Evolutionary conservation across 2,797 vertebrate genomes (phyloP), one percentile per base, ranked within the genome.

Genomic region (Adelosebastes latens): DNA sequence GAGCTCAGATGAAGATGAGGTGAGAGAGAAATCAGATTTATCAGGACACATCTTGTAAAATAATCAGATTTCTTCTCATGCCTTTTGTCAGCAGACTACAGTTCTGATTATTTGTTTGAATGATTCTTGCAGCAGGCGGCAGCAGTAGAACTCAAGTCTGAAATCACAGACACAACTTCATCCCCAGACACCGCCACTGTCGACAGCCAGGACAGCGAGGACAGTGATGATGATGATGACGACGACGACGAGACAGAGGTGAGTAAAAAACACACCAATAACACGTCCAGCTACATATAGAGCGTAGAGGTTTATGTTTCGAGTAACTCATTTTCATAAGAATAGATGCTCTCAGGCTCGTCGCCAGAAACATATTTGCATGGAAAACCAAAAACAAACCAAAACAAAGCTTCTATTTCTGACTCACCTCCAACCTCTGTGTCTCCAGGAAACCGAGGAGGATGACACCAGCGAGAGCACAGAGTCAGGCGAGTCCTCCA

Each of bases 401-500:
- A 59, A 59, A 20, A 49, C 16, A 49, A 20, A 49, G 6, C 53
- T 55, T 55, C 14, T 8, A n/a, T 49, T 11, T 60, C 32, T 31
- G 24, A 61, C 20, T 78, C 46, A 24, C 3, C 11, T 80, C 2
- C 16, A 1, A 8, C 32, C 49, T 77, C 27, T 63, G 4, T 73
- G 4, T 76, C 46, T 67, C 12, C 83, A 95, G 92, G 92, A 94
- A 16, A 87, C 80, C 1, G 87, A 91, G 0, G 88, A 94, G 7
- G 88, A 93, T 1, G 89, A 94, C 2, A 91, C 93, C 5, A 94
- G 78, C 5, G 85, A 96, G 8, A 95, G 91, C 76, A 88, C 91
- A 1, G 94, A 96, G 76, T 96, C 95, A 0, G 94, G 87, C 2
- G 94, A 95, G 82, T 78, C 90, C 9, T 89, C 87, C 70, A 91